These are phyloP conservation scores for Trachelus stipa DNA, from an alignment of 2,888 invertebrate species.

Conservation along the genomic window DNA sequence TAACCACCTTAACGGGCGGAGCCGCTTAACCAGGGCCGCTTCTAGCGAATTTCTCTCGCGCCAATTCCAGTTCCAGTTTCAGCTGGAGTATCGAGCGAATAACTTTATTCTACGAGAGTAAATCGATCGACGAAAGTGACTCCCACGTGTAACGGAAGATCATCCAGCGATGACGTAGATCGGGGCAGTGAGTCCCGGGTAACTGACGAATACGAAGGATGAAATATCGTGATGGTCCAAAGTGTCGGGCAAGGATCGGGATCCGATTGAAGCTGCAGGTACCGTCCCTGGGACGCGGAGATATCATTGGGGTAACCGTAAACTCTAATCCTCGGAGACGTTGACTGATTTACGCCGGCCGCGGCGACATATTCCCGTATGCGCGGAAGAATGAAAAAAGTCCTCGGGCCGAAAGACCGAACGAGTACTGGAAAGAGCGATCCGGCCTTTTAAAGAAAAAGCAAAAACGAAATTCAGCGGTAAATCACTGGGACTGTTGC, in stretches of 20 bases:
- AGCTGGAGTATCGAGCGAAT: too few species aligned
- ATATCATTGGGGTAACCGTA: conserved; percentile 36
- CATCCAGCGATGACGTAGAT: too few species aligned
- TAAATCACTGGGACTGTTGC: conserved; percentile 58
- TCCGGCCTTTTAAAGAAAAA: conserved; percentile 22
- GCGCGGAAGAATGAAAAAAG: conserved; percentile 22
- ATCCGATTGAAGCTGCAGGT: too few species aligned
- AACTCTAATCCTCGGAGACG: conserved; percentile 56
- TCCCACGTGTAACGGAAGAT: too few species aligned
- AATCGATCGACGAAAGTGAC: too few species aligned
- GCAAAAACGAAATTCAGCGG: conserved; percentile 57
- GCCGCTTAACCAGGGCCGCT: conserved; percentile 30
- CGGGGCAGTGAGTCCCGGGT: too few species aligned
- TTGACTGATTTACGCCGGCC: conserved; percentile 60
- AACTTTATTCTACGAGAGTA: too few species aligned
- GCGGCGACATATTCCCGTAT: conserved; percentile 47
- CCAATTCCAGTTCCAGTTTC: too few species aligned
- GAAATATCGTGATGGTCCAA: too few species aligned
- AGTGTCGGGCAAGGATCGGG: too few species aligned
- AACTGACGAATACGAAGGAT: too few species aligned
- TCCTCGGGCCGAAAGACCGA: conserved; percentile 12
- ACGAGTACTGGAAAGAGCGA: conserved; percentile 8
- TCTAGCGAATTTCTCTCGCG: not conserved
- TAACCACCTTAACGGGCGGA: conserved; percentile 41
- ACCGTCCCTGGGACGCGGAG: conserved; percentile 1